Base-by-base conservation (phyloP, 2,888 invertebrate genomes). In the Muscina levida region DNA sequence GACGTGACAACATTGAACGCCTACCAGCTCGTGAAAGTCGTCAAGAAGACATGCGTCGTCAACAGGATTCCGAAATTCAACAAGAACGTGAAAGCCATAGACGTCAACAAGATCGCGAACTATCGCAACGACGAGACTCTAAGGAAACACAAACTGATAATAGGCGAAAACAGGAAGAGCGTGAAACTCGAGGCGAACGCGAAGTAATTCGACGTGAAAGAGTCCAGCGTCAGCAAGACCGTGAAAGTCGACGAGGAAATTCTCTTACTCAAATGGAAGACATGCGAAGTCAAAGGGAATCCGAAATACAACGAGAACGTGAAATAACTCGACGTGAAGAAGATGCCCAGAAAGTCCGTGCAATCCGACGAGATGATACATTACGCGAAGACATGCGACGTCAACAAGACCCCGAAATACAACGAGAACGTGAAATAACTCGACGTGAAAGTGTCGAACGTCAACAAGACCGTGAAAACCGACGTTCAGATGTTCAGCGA, bases 191-290 rank as follows among this genome's bases (percentile, higher is more conserved):
- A 11, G 37, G 0, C 44, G 48, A 44, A 24, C 24, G 19, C 56
- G 66, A 46, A 5, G 44, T 31, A n/a, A 31, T 39, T 24, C 17
- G 10, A 57, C 68, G 51, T 10, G 67, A 56, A 15, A n/a, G 2
- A n/a, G 10, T 11, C 0, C 37, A n/a, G 17, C 59, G 31, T n/a
- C 8, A 17, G 1, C 15, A 51, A 5, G 24, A 6, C 10, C 51
- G 31, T 0, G 37, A 59, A 59, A 19, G 13, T n/a, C 24, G 26
- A 5, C 5, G 24, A 3, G 0, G n/a, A 24, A n/a, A 13, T 13
- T 8, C 1, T 13, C 15, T 48, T 26, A 8, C 44, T 6, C 42
- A 19, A 17, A 17, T 48, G 3, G 48, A 48, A 3, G 8, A 31
- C n/a, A n/a, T n/a, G n/a, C 8, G 31, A 31, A 31, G 31, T 31